Evolutionary conservation across 1,140 invertebrate genomes (phyloP), one percentile per base, ranked within the genome.

Genomic region (Hirudo medicinalis): DNA sequence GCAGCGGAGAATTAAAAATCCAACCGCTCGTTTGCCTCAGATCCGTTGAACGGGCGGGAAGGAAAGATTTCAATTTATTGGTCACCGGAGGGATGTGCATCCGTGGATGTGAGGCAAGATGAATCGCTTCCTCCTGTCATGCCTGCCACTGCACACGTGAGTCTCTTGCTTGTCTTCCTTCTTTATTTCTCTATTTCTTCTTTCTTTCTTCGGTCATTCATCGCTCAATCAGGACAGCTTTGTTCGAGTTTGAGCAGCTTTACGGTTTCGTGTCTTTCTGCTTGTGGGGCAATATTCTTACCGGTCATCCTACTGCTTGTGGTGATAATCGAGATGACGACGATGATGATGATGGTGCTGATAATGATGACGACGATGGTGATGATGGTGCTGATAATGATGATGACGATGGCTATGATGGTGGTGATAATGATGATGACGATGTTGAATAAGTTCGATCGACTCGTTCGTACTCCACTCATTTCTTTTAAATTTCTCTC

Each of bases 41-140:
- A 25, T 25, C 22, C 22, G 22, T n/a, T n/a, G 57, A 63, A 54
- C 69, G 69, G 15, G 22, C 32, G 32, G n/a, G 49, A 53, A 22
- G 69, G 53, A 25, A 70, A 70, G 69, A 54, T 70, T 22, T 27
- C 53, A 19, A 53, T 70, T n/a, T 70, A 70, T 49, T 70, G 69
- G 69, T 70, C 69, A 19, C 69, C 69, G n/a, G 69, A 70, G 53
- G 22, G 32, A 19, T 70, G 69, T 22, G 53, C 43, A 27, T 49
- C 25, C n/a, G 11, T 63, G 57, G 57, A 63, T 15, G 29, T 63
- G 22, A 63, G 57, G 29, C 22, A 63, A 63, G 69, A 70, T 54
- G 43, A 54, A 20, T 25, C 29, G 22, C 25, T 70, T 36, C 32
- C 36, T 17, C 69, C 69, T 27, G 53, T 70, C 69, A 70, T 70